Conservation (phyloP, 2,888 invertebrate genomes). For the Polyommatus icarus region DNA sequence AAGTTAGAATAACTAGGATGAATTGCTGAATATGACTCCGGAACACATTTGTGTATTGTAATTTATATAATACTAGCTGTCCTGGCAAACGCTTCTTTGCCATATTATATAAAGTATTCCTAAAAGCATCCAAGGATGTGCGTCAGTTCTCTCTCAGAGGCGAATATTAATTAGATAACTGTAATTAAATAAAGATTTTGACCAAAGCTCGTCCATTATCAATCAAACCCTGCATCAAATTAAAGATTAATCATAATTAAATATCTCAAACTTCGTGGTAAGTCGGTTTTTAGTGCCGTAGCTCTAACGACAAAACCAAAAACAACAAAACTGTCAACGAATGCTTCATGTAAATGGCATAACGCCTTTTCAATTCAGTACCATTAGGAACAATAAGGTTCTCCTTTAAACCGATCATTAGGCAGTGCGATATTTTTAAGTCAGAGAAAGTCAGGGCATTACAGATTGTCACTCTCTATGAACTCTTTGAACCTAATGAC, state of each 20-base stretch:
- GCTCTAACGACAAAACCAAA: neutral
- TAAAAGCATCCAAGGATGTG: too few relatives aligned
- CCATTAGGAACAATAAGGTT: slow-evolving; percentile 25
- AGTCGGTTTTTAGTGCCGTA: neutral
- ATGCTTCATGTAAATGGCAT: neutral
- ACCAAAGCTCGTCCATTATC: too few relatives aligned
- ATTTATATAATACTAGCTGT: too few relatives aligned
- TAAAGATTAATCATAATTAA: neutral
- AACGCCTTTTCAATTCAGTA: slow-evolving; percentile 2
- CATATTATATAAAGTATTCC: too few relatives aligned
- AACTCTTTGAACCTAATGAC: slow-evolving; percentile 21
- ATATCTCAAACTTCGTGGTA: neutral
- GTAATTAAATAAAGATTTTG: too few relatives aligned
- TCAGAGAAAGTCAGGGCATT: slow-evolving; percentile 20
- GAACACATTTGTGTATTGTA: too few relatives aligned
- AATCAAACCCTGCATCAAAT: too few relatives aligned
- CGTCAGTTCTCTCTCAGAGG: too few relatives aligned
- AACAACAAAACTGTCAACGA: neutral
- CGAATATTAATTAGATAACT: too few relatives aligned
- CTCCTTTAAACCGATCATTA: slow-evolving; percentile 10
- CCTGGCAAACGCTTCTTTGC: too few relatives aligned
- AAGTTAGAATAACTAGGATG: too few relatives aligned
- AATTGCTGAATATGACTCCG: too few relatives aligned
- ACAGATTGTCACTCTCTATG: slow-evolving; percentile 9
- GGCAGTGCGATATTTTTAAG: slow-evolving; percentile 6